These are phyloP conservation scores for Vanessa atalanta DNA, from an alignment of 1,140 invertebrate species.

Conservation along the genomic window DNA sequence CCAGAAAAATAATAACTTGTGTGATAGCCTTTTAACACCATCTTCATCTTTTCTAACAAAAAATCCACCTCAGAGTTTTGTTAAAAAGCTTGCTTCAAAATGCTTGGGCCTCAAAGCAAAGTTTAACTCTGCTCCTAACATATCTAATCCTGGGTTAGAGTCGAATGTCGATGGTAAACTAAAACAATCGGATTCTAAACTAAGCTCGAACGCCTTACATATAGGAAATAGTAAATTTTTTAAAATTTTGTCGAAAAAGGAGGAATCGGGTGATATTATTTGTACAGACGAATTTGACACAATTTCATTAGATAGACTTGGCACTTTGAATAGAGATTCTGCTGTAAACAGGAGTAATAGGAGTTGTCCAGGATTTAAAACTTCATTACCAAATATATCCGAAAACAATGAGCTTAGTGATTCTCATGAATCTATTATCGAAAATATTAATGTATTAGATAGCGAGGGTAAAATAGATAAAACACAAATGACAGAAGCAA, in stretches of 20 bases:
- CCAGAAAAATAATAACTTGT: constrained; percentile 73
- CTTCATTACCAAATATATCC: constrained; percentile 73
- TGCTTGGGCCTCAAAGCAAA: constrained; percentile 78
- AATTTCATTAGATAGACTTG: constrained; percentile 72
- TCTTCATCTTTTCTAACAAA: constrained; percentile 74
- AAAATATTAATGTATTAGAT: constrained; percentile 47
- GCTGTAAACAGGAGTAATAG: constrained; percentile 74
- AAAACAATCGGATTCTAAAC: constrained; percentile 59
- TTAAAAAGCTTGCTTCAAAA: constrained; percentile 80
- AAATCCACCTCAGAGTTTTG: constrained; percentile 73
- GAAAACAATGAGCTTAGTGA: constrained; percentile 74
- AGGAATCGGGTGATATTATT: constrained; percentile 70
- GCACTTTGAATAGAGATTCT: constrained; percentile 69
- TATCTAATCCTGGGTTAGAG: constrained; percentile 67
- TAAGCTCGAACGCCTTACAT: constrained; percentile 59
- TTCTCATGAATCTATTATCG: constrained; percentile 54
- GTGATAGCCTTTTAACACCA: constrained; percentile 68
- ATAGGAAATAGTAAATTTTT: constrained; percentile 79
- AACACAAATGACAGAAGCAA: constrained; percentile 44
- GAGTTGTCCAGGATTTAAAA: constrained; percentile 77
- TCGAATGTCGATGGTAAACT: constrained; percentile 64
- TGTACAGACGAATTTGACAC: constrained; percentile 77
- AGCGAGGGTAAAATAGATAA: constrained; percentile 45
- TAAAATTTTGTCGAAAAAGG: constrained; percentile 73
- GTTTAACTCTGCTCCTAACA: constrained; percentile 77